Base-by-base conservation (phyloP, 64 coral and sea anemone species). In the Pocillopora damicornis region DNA sequence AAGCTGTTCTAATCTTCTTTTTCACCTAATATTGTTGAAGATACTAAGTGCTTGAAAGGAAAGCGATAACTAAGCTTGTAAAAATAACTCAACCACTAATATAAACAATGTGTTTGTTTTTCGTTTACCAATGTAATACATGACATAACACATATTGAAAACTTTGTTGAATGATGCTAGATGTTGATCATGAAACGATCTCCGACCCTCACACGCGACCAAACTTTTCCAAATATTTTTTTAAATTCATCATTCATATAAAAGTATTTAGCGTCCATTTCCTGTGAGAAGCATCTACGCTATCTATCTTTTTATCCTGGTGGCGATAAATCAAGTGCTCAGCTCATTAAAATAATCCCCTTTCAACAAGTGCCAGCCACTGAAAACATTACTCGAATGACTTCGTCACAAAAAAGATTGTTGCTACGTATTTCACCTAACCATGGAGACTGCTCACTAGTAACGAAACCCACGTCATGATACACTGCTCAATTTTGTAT, bases 231-330 rank as follows among this genome's bases (percentile, higher is more conserved):
- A 85, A 72, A 73, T 85, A 45, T 73, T 85, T 85, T 4, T 59
- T 20, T 67, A 22, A 22, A 38, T 4, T 15, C 11, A 34, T 61
- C 18, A 82, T 37, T 16, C 38, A 9, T 25, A 13, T 85, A 85
- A 72, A 56, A 73, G 37, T 38, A 85, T 85, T 85, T 85, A 73
- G 63, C 64, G 2, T 18, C 15, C 36, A 25, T 85, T 85, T 85
- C 81, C 81, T 85, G 81, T 72, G 63, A 5, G 37, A 85, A 85
- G 65, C 63, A 85, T 85, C 25, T 85, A 22, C 71, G 12, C 72
- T 72, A 85, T 85, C 65, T 85, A 13, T 35, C 34, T 82, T 71
- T 22, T 85, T 72, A 85, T n/a, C 26, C 12, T 10, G 15, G 26
- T 51, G 7, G 3, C 42, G 63, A 72, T 72, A 72, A 85, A 23